Base-by-base conservation (phyloP, 1,140 invertebrate species). In the Lepidurus couesii region DNA sequence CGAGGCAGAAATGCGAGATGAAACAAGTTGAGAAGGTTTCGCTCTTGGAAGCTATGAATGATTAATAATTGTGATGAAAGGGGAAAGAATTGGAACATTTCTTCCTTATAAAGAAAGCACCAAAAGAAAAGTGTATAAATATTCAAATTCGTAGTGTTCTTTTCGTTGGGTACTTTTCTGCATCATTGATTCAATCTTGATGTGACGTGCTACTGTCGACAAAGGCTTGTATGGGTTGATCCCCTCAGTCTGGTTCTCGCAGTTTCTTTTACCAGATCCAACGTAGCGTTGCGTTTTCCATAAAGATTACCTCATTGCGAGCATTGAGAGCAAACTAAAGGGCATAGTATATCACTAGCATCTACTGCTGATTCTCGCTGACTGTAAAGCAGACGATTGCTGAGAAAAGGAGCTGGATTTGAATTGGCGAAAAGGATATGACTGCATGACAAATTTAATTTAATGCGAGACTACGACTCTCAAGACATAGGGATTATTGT, bases 161-260 rank as follows among this genome's bases (percentile, higher is more conserved):
- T 65, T 34, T 21, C 53, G 7, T n/a, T 21, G 13, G 21, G 16
- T 65, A 65, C 53, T 21, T 65, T 65, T 65, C 13, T 16, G 53
- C 53, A 65, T 21, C 9, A 21, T 9, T 65, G 53, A 65, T 65
- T 65, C 53, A 65, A 65, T 65, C 53, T 65, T 65, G 53, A 65
- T 65, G 53, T 65, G 53, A 65, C 21, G 53, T 65, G 53, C 16
- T 13, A 65, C 53, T 65, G 34, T 34, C 34, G 34, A 34, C 34
- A 34, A 34, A 34, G 34, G 34, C 34, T 65, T 65, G 53, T 65
- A 65, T 65, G 13, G 13, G 53, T 65, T 65, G 53, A 65, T 9
- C 13, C 13, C 53, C 10, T 47, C 21, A n/a, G 53, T 65, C 8
- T 65, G 53, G 21, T 65, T 16, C 21, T 13, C n/a, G 53, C 53